phyloP scores from a whole-genome alignment of 2,113 vertebrate genomes.

The Python bivittatus region DNA sequence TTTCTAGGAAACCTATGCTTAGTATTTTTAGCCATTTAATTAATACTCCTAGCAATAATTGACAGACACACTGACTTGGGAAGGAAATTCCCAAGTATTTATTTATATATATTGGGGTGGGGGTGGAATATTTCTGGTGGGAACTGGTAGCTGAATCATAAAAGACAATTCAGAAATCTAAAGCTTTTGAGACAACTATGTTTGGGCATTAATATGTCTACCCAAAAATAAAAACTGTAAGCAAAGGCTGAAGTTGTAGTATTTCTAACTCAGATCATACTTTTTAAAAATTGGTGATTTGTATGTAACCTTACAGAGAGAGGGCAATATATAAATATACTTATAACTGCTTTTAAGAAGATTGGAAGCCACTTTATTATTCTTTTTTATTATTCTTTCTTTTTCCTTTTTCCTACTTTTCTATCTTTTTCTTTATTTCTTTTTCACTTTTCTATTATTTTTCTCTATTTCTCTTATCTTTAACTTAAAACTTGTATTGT shows the following conservation, averaged over 20 bases:
- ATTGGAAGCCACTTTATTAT: background rate
- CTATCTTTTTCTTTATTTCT: background rate
- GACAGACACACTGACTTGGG: background rate
- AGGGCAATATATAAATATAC: background rate
- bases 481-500: background rate
- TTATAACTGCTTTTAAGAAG: background rate
- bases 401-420: background rate
- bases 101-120: background rate
- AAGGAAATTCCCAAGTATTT: background rate
- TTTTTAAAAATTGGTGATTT: background rate
- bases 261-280: background rate
- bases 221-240: background rate
- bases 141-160: background rate
- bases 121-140: background rate
- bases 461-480: background rate
- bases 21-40: background rate
- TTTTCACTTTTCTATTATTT: background rate
- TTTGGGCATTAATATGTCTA: too few relatives aligned
- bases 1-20: background rate
- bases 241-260: background rate
- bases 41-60: background rate
- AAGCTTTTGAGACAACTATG: too few relatives aligned
- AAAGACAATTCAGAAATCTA: background rate
- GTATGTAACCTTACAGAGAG: background rate
- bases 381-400: background rate